Evolutionary conservation across 2,113 vertebrate species (phyloP).

Genomic region (Daubentonia madagascariensis): DNA sequence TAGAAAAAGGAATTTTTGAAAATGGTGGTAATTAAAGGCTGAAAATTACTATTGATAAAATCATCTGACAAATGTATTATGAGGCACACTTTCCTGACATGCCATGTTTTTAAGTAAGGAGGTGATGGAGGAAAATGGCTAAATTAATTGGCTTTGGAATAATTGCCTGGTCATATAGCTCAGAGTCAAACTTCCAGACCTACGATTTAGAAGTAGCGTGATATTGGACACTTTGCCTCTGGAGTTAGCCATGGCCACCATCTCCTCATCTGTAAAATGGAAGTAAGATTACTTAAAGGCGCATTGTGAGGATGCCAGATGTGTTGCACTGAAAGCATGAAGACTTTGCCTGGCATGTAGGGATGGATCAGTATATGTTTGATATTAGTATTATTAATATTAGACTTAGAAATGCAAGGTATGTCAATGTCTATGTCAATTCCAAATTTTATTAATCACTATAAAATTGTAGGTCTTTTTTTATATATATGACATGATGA

Average conservation of each 20-base stretch:
- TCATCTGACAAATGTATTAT: background rate
- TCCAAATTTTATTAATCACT: background rate
- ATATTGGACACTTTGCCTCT: fast-evolving
- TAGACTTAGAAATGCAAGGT: background rate
- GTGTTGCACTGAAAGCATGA: fast-evolving
- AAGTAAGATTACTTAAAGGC: fast-evolving
- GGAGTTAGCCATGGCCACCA: background rate
- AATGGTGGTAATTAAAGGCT: background rate
- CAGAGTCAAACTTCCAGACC: background rate
- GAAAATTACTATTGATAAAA: background rate
- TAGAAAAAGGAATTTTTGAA: background rate
- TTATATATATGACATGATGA: background rate
- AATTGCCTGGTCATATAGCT: background rate
- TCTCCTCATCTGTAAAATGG: background rate
- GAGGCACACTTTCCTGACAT: background rate
- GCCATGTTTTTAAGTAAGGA: background rate
- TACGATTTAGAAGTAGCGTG: background rate
- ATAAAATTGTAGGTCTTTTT: background rate
- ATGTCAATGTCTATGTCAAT: background rate
- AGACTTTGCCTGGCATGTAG: background rate
- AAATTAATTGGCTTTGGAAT: background rate
- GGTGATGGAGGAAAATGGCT: background rate
- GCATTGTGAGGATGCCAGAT: fast-evolving
- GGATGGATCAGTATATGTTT: background rate
- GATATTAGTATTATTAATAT: background rate